These are phyloP conservation scores for Mesopsocus fuscifrons DNA, from an alignment of 2,888 invertebrate species.

Conservation along the genomic window DNA sequence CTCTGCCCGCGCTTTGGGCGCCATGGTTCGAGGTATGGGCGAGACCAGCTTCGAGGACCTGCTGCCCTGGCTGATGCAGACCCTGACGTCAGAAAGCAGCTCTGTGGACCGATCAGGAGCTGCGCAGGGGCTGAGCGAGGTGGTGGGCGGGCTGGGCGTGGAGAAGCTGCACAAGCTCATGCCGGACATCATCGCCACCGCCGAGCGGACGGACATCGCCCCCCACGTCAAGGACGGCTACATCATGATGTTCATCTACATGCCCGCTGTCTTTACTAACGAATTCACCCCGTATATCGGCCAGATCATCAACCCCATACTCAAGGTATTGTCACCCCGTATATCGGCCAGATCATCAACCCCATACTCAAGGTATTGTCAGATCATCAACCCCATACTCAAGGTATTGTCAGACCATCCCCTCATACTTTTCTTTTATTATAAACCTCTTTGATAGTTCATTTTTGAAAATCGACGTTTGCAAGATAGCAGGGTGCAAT, in stretches of 20 bases:
- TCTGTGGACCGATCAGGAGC: slow-evolving; percentile 93
- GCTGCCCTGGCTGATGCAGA: slow-evolving; percentile 96
- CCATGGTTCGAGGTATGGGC: slow-evolving; percentile 96
- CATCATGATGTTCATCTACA: slow-evolving; percentile 99
- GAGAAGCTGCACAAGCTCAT: slow-evolving; percentile 90
- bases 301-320: slow-evolving; percentile 89
- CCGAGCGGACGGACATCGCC: slow-evolving; percentile 80
- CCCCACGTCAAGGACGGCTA: slow-evolving; percentile 98
- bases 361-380: slow-evolving; percentile 93
- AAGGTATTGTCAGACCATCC: slow-evolving; percentile 99
- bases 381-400: slow-evolving; percentile 96
- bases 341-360: slow-evolving; percentile 91
- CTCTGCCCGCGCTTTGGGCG: slow-evolving; percentile 87
- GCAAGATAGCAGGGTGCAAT: too few relatives aligned
- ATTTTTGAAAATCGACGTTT: too few relatives aligned
- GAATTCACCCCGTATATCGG: slow-evolving; percentile 93
- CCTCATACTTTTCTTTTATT: too few relatives aligned
- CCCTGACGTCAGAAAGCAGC: slow-evolving; percentile 83
- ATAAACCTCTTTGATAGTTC: too few relatives aligned
- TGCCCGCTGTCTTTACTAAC: slow-evolving; percentile 90
- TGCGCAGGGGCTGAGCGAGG: slow-evolving; percentile 93
- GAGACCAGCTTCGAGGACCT: slow-evolving; percentile 91
- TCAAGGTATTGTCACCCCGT: slow-evolving; percentile 92
- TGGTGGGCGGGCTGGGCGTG: slow-evolving; percentile 88
- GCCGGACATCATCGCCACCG: slow-evolving; percentile 92